phyloP scores from a whole-genome alignment of 2,888 invertebrate species.

The Pyrrhia umbra region DNA sequence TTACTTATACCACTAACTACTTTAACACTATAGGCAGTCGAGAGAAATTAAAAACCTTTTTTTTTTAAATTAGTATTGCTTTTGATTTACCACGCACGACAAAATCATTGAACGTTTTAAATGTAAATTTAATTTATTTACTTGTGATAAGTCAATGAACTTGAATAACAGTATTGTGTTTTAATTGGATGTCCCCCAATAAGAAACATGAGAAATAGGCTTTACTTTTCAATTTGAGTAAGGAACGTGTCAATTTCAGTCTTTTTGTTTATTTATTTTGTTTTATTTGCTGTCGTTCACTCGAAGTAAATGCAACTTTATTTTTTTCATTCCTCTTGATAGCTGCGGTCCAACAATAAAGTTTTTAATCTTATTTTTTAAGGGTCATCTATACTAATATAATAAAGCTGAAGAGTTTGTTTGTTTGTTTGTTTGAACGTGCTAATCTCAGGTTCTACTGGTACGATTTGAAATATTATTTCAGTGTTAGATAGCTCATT shows the following conservation, averaged over 20 bases:
- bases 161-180: conserved; percentile 11
- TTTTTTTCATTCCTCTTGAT: too few species aligned
- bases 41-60: too few species aligned
- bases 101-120: background rate
- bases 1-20: too few species aligned
- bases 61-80: background rate
- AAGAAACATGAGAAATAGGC: conserved; percentile 5
- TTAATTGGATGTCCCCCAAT: conserved; percentile 23
- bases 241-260: background rate
- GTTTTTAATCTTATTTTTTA: background rate
- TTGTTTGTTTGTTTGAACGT: too few species aligned
- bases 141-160: conserved; percentile 16
- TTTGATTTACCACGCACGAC: background rate
- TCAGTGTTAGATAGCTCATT: too few species aligned
- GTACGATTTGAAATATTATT: too few species aligned
- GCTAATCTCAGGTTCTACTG: too few species aligned
- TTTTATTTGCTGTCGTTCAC: background rate
- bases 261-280: background rate
- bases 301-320: background rate
- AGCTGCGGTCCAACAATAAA: background rate
- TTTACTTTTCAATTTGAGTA: conserved; percentile 5
- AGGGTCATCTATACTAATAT: too few species aligned
- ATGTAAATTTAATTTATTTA: conserved; percentile 4
- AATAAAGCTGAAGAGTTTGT: too few species aligned
- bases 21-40: too few species aligned